A percentile compares a stretch with the other conserved stretches of the same genome.
phyloP scores from a whole-genome alignment of 1,140 invertebrate species.

The Bombus sylvicola region DNA sequence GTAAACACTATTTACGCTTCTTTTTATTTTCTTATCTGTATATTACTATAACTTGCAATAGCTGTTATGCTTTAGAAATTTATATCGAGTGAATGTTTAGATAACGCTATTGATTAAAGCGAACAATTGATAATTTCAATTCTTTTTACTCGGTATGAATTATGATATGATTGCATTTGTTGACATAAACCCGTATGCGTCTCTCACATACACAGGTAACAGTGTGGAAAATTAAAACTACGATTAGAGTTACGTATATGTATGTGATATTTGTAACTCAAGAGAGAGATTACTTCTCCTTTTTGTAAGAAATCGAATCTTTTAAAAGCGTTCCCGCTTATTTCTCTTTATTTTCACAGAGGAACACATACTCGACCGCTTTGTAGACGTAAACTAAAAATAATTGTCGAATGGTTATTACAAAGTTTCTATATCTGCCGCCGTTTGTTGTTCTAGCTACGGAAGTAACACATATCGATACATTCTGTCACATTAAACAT shows the following conservation, averaged over 20 bases:
- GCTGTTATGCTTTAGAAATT: conserved; percentile 5
- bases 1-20: not conserved
- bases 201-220: not conserved
- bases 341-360: not conserved
- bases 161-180: conserved; percentile 46
- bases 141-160: conserved; percentile 13
- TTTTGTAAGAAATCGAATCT: not conserved
- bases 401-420: not conserved
- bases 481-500: not conserved
- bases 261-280: not conserved
- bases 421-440: not conserved
- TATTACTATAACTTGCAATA: not conserved
- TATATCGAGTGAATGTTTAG: conserved; percentile 16
- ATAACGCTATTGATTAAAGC: conserved; percentile 27
- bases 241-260: not conserved
- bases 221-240: conserved; percentile 12
- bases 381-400: not conserved
- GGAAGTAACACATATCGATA: not conserved
- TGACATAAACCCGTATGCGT: not conserved
- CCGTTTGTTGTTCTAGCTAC: not conserved
- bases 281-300: not conserved
- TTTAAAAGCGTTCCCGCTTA: not conserved
- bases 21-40: not conserved
- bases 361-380: not conserved
- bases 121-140: conserved; percentile 26